Evolutionary conservation across 2,888 invertebrate genomes (phyloP).

Genomic region (Phalera bucephala): DNA sequence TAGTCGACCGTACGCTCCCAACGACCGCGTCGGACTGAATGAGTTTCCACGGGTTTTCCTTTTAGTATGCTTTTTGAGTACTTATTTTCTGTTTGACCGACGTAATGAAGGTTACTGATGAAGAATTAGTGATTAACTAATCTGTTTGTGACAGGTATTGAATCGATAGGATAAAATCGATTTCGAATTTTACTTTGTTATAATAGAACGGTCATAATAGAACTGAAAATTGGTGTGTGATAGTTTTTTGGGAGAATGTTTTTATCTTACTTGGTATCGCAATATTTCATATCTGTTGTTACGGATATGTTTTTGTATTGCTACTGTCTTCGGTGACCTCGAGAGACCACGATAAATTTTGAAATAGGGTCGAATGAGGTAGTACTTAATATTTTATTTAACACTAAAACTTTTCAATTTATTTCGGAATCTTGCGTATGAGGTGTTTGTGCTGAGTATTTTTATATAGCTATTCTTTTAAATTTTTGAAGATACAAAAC

Average conservation of each 20-base stretch:
- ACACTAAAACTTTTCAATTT: background rate
- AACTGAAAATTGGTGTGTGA: background rate
- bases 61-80: constrained; percentile 47
- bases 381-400: background rate
- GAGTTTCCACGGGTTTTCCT: constrained; percentile 34
- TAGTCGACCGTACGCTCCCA: constrained; percentile 63
- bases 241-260: background rate
- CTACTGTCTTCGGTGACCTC: constrained; percentile 4
- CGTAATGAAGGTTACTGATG: constrained; percentile 45
- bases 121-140: constrained; percentile 31
- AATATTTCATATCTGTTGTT: constrained; percentile 3
- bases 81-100: constrained; percentile 46
- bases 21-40: constrained; percentile 63
- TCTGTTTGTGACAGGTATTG: constrained; percentile 19
- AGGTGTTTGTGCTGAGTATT: too few species aligned
- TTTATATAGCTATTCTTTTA: too few species aligned
- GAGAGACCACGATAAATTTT: constrained; percentile 5
- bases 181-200: background rate
- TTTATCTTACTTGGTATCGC: background rate
- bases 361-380: background rate
- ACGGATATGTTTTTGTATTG: background rate
- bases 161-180: constrained; percentile 5
- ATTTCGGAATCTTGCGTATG: too few species aligned
- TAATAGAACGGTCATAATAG: background rate
- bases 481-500: too few species aligned